These are phyloP conservation scores for Drosophila seguyi DNA, from an alignment of 1,140 invertebrate genomes.

Conservation along the genomic window DNA sequence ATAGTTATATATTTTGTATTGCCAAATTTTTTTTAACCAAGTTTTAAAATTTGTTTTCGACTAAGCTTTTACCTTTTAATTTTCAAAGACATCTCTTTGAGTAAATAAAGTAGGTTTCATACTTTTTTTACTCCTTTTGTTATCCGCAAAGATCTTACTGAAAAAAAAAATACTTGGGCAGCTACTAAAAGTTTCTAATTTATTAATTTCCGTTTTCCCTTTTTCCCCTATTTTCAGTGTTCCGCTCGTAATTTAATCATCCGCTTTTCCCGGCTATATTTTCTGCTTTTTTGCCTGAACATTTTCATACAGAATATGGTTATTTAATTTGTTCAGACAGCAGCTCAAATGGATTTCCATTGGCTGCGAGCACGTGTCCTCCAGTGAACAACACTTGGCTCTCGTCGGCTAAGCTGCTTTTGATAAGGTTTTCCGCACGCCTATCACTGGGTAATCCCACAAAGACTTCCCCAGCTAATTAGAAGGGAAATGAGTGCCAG, in stretches of 20 bases:
- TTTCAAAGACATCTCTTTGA: neutral
- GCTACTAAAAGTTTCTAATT: neutral
- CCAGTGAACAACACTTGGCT: neutral
- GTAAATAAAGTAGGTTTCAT: neutral
- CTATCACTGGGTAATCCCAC: constrained; percentile 40
- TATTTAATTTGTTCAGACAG: constrained; percentile 36
- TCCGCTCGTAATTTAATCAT: constrained; percentile 5
- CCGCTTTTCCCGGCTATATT: constrained; percentile 9
- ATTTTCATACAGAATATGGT: constrained; percentile 26
- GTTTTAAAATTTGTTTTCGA: neutral
- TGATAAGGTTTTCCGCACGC: constrained; percentile 28
- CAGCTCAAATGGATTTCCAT: constrained; percentile 21
- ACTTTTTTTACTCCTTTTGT: neutral
- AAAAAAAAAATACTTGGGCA: neutral
- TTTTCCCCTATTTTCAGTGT: neutral
- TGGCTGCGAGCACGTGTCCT: constrained; percentile 11
- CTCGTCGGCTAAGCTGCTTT: constrained; percentile 1
- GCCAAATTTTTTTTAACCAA: neutral
- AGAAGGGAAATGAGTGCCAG: constrained; percentile 3
- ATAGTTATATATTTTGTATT: neutral
- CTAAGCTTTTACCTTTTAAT: neutral
- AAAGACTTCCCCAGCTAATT: constrained; percentile 32
- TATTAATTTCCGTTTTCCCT: neutral
- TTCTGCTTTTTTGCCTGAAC: constrained; percentile 3
- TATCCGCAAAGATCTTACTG: neutral